These are phyloP conservation scores for Calliphora vicina DNA, from an alignment of 1,140 invertebrate genomes.

Conservation along the genomic window DNA sequence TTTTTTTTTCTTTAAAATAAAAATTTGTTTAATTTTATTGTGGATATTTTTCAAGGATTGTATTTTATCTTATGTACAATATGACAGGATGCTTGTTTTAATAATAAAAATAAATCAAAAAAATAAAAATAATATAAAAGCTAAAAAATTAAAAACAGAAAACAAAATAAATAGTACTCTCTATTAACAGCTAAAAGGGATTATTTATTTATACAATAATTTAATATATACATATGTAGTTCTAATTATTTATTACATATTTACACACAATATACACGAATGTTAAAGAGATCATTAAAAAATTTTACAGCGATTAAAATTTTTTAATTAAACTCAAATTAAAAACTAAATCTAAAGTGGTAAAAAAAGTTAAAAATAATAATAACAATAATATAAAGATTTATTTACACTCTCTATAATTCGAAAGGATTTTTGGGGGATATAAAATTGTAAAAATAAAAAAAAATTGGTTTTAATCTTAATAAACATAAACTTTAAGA, in stretches of 20 bases:
- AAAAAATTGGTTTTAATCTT: background rate
- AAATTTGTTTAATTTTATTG: slow-evolving; percentile 11
- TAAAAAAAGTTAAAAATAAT: background rate
- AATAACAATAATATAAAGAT: too few species aligned
- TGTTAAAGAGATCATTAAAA: slow-evolving; percentile 33
- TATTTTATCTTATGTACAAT: slow-evolving; percentile 3
- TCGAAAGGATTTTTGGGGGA: background rate
- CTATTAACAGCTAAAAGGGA: background rate
- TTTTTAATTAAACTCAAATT: slow-evolving; percentile 33
- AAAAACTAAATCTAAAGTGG: background rate
- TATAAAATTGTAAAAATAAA: background rate
- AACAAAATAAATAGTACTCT: background rate
- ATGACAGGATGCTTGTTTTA: background rate
- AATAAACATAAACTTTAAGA: too few species aligned
- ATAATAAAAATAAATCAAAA: background rate
- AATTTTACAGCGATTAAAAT: slow-evolving; percentile 21
- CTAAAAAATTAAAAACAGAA: background rate
- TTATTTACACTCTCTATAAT: slow-evolving; percentile 25
- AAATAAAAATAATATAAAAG: background rate
- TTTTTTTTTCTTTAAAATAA: slow-evolving; percentile 4
- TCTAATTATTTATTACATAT: background rate
- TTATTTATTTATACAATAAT: background rate
- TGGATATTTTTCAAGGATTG: background rate
- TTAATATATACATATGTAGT: background rate
- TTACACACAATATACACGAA: slow-evolving; percentile 16